Evolutionary conservation across 2,113 vertebrate species (phyloP), one percentile per base, ranked within the genome.

Genomic region (Phyllostomus discolor): DNA sequence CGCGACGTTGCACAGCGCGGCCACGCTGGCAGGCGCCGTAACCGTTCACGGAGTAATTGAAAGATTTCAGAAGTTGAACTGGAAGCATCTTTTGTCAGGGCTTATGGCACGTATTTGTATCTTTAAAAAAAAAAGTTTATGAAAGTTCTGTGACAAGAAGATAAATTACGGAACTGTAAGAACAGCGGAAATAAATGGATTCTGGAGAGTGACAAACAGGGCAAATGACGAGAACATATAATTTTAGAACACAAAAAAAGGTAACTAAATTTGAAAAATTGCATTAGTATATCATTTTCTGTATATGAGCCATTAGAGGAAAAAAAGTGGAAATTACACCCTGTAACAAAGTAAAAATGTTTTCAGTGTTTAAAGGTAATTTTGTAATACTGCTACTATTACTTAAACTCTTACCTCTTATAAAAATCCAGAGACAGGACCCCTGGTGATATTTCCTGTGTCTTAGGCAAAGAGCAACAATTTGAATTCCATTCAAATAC

Each of bases 371-470:
- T 99, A 99, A 99, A 98, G 98, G 98, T 98, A 99, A 99, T 99
- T 99, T 99, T 98, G 99, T 99, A 99, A 99, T 99, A 99, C 99
- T 98, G 98, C 98, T 99, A 98, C 99, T 99, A 99, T 99, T 99
- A 99, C 99, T 98, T 99, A 99, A 99, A 99, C 99, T 99, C 99
- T 99, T 99, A 98, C 99, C 99, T 99, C 98, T 99, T 99, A 99
- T 99, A 99, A 99, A 99, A 99, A 99, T 99, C 99, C 98, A 97
- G 98, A 99, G 99, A 99, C 99, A 98, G 99, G 99, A 99, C 99
- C 99, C 99, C 99, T 99, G 98, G 99, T 99, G 99, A 99, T 99
- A 98, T 99, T 99, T 99, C 99, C 98, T 99, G 98, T 99, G 99
- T 99, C 99, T 99, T 99, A 99, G 98, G 99, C 99, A 99, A 98